These are phyloP conservation scores for Diarsia dahlii DNA, from an alignment of 2,888 invertebrate species.

Conservation along the genomic window DNA sequence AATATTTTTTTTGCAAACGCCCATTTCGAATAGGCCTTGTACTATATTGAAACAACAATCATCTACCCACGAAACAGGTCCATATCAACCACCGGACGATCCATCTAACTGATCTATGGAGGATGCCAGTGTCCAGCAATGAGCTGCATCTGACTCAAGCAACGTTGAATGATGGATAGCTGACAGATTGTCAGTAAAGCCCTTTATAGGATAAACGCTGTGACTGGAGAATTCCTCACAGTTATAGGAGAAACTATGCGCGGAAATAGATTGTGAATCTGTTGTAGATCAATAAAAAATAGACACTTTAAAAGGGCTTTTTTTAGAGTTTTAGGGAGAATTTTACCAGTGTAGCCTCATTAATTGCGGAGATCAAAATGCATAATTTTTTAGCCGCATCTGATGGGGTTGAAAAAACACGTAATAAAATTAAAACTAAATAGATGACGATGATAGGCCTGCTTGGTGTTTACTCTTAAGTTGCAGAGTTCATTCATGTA, in stretches of 20 bases:
- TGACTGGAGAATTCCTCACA: background rate
- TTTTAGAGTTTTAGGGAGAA: too few species aligned
- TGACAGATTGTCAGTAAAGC: constrained; percentile 12
- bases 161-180: constrained; percentile 22
- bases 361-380: too few species aligned
- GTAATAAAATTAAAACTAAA: too few species aligned
- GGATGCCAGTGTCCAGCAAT: background rate
- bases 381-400: too few species aligned
- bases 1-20: background rate
- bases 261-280: background rate
- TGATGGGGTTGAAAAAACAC: too few species aligned
- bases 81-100: background rate
- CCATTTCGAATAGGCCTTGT: background rate
- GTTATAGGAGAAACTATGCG: background rate
- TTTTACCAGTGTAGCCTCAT: too few species aligned
- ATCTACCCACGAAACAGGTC: background rate
- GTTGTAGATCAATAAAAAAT: background rate
- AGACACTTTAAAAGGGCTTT: too few species aligned
- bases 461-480: too few species aligned
- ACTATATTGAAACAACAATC: background rate
- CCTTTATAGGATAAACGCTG: background rate
- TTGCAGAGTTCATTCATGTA: too few species aligned
- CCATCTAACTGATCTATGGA: background rate
- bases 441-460: too few species aligned
- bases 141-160: background rate